Evolutionary conservation across 2,888 invertebrate genomes (phyloP).

Genomic region (Palloptera scutellata): DNA sequence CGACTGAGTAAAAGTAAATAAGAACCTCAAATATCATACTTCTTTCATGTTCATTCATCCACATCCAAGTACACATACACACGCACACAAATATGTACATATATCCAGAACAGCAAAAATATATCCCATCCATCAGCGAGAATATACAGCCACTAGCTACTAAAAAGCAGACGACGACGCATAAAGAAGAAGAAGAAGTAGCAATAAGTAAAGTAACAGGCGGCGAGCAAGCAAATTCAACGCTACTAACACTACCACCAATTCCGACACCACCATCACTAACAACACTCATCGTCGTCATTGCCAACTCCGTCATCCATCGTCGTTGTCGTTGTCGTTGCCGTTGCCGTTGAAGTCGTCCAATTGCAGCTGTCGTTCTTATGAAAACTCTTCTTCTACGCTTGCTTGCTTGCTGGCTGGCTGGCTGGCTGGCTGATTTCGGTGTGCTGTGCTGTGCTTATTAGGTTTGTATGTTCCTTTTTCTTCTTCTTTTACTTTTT

Average conservation of each 20-base stretch:
- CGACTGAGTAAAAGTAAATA: not conserved
- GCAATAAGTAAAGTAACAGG: not conserved
- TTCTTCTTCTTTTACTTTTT: slow-evolving; percentile 8
- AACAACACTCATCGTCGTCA: slow-evolving; percentile 9
- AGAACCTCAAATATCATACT: not conserved
- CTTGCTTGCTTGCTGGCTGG: not conserved
- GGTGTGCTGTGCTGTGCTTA: slow-evolving; percentile 13
- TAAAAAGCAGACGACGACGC: not conserved
- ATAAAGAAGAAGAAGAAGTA: not conserved
- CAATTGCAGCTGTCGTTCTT: slow-evolving; percentile 32
- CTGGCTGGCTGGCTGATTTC: slow-evolving; percentile 11
- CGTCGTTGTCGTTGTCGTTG: slow-evolving; percentile 21
- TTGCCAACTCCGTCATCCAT: slow-evolving; percentile 9
- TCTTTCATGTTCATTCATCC: too few relatives aligned
- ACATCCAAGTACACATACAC: not conserved
- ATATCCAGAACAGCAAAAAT: slow-evolving; percentile 18
- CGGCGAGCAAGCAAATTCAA: slow-evolving; percentile 5
- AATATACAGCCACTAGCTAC: slow-evolving; percentile 13
- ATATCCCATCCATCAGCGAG: slow-evolving; percentile 24
- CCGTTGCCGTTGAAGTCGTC: slow-evolving; percentile 22
- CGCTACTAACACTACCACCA: not conserved
- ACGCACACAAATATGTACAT: slow-evolving; percentile 12
- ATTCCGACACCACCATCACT: not conserved
- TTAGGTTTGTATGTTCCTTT: slow-evolving; percentile 17
- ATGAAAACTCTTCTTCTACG: not conserved